Percentiles rank a stretch among this genome's conserved stretches.
These are phyloP conservation scores for Melanocharis versteri DNA, from an alignment of 2,113 vertebrate species.

Conservation along the genomic window DNA sequence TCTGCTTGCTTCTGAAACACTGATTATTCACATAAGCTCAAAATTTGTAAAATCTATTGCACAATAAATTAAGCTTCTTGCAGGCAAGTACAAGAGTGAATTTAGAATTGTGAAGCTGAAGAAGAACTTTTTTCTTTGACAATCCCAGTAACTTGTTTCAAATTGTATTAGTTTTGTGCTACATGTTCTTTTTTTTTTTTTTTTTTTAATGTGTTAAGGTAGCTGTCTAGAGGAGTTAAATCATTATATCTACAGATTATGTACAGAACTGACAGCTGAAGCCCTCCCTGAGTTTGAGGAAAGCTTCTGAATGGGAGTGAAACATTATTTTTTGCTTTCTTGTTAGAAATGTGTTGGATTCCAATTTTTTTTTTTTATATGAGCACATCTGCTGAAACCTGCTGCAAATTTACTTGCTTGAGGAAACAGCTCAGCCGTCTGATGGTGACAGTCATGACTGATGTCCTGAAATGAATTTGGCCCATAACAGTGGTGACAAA, in stretches of 20 bases:
- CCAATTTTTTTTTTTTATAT: neutral
- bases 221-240: neutral
- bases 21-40: neutral
- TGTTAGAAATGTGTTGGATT: neutral
- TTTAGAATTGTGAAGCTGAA: neutral
- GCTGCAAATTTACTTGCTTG: neutral
- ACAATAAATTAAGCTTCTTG: neutral
- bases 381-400: neutral
- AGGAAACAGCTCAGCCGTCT: neutral
- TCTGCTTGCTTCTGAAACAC: neutral
- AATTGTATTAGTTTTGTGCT: neutral
- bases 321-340: neutral
- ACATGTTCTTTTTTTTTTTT: neutral
- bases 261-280: neutral
- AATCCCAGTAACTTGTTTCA: neutral
- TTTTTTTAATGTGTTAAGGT: neutral
- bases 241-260: neutral
- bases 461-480: neutral
- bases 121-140: neutral
- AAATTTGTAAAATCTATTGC: neutral
- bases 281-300: neutral
- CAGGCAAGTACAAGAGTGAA: neutral
- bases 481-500: neutral
- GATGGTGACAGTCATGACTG: neutral
- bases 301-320: neutral